Evolutionary conservation across 2,888 invertebrate species (phyloP).

Genomic region (Tenthredo amoena): DNA sequence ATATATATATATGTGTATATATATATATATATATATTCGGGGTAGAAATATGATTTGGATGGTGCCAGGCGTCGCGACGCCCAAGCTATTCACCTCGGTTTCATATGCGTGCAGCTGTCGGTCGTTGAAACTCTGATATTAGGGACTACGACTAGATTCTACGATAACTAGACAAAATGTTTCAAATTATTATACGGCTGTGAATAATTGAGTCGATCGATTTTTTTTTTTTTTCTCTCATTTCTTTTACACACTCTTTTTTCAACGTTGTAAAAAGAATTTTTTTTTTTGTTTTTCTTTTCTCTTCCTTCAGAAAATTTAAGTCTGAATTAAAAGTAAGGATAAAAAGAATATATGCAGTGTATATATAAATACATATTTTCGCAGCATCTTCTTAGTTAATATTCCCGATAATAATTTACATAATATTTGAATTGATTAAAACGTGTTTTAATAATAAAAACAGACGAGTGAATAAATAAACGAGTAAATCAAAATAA

Average conservation of each 20-base stretch:
- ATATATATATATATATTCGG: not conserved
- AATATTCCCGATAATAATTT: constrained; percentile 11
- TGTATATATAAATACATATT: not conserved
- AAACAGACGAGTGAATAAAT: constrained; percentile 18
- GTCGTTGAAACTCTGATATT: not conserved
- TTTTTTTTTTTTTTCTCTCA: not conserved
- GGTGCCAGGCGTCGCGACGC: constrained; percentile 34
- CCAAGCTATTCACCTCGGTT: not conserved
- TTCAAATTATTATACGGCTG: not conserved
- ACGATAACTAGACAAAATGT: not conserved
- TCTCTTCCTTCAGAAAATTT: no score
- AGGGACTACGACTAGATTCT: not conserved
- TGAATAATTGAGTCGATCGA: not conserved
- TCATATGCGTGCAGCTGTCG: not conserved
- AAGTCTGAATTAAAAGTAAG: not conserved
- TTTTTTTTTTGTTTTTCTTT: no score
- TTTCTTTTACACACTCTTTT: no score
- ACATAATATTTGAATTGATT: constrained; percentile 29
- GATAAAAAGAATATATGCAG: not conserved
- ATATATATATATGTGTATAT: not conserved
- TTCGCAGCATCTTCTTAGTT: not conserved
- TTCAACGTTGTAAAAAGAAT: no score
- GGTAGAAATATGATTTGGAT: constrained; percentile 27
- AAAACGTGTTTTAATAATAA: not conserved
- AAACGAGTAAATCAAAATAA: constrained; percentile 30